phyloP scores from a whole-genome alignment of 2,888 invertebrate genomes.

The Macaria liturata region DNA sequence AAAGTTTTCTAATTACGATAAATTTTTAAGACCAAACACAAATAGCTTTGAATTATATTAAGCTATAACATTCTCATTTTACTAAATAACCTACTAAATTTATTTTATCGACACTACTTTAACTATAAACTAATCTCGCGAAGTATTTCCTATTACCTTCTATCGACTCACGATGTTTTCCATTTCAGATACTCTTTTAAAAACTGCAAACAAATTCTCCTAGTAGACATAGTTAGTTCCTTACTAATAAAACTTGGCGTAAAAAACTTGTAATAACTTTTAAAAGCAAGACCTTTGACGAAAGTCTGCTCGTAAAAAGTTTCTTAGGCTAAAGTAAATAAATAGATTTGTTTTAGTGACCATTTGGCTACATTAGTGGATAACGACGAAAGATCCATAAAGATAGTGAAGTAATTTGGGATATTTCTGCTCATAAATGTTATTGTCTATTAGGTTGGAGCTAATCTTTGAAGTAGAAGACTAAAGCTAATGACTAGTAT shows the following conservation, averaged over 20 bases:
- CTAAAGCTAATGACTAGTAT: too few species aligned
- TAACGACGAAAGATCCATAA: constrained; percentile 14
- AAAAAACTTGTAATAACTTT: neutral
- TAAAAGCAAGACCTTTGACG: neutral
- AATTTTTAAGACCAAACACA: too few species aligned
- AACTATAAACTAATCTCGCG: neutral
- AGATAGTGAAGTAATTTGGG: constrained; percentile 9
- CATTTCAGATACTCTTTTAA: neutral
- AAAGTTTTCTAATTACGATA: too few species aligned
- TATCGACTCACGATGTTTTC: constrained; percentile 2
- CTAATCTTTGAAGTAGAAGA: too few species aligned
- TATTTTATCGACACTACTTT: neutral
- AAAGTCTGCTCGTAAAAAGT: neutral
- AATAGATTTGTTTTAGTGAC: constrained; percentile 7
- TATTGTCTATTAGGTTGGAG: too few species aligned
- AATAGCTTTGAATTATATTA: too few species aligned
- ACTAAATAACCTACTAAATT: too few species aligned
- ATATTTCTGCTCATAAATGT: constrained; percentile 6
- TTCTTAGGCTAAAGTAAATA: neutral
- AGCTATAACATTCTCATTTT: too few species aligned
- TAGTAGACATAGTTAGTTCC: neutral
- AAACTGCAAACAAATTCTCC: neutral
- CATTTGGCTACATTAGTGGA: constrained; percentile 12
- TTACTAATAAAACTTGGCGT: too few species aligned
- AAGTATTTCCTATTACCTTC: neutral